Conservation (phyloP, 2,797 vertebrate species). For the Leptatherina wallacei region DNA sequence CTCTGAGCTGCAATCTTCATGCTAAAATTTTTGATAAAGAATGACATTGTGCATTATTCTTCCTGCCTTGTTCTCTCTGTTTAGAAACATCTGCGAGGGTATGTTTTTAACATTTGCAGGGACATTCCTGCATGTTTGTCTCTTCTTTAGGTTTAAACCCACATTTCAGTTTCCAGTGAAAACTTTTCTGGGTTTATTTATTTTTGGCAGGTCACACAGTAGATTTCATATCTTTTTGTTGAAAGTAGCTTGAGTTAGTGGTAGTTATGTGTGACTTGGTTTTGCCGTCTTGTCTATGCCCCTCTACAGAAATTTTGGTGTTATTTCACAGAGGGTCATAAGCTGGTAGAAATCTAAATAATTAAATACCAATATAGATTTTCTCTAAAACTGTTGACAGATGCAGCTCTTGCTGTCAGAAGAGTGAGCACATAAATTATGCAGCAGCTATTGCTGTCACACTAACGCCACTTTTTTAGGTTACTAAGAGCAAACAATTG, state of each 20-base stretch:
- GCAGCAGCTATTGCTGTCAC: slow-evolving; percentile 67
- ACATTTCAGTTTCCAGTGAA: not conserved
- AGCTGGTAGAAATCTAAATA: slow-evolving; percentile 58
- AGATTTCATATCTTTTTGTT: not conserved
- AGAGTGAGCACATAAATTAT: slow-evolving; percentile 75
- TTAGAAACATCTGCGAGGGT: not conserved
- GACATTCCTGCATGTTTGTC: not conserved
- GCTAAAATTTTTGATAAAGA: not conserved
- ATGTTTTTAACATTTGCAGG: not conserved
- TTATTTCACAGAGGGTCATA: slow-evolving; percentile 4
- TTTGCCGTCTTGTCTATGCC: slow-evolving; percentile 21
- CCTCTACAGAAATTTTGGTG: slow-evolving; percentile 1
- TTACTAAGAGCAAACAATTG: slow-evolving; percentile 54
- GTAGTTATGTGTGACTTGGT: slow-evolving; percentile 4
- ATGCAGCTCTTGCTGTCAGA: slow-evolving; percentile 63
- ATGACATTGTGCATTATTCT: too few relatives aligned
- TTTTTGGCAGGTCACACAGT: not conserved
- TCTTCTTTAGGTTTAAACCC: not conserved
- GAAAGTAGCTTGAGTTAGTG: not conserved
- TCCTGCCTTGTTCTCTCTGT: not conserved
- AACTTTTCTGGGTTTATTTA: not conserved
- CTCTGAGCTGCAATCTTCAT: not conserved
- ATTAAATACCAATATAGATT: slow-evolving; percentile 69
- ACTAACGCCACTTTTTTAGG: slow-evolving; percentile 39
- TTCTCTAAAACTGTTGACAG: slow-evolving; percentile 60